Evolutionary conservation across 1,140 invertebrate genomes (phyloP).

Genomic region (Drosophila erecta): DNA sequence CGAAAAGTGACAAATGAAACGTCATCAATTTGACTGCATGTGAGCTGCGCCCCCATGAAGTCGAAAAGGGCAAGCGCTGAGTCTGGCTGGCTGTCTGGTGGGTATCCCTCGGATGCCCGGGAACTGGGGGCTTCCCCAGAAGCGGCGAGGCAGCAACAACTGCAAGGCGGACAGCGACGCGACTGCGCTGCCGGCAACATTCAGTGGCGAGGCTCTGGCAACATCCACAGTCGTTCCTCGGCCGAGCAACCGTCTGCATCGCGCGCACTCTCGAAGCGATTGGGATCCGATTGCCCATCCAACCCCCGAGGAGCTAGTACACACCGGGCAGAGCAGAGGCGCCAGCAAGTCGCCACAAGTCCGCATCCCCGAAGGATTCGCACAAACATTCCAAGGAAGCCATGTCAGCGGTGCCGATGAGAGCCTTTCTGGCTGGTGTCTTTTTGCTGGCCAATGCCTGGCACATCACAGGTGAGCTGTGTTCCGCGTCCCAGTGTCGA

Average conservation of each 20-base stretch:
- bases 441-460: constrained; percentile 66
- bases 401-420: constrained; percentile 58
- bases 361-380: constrained; percentile 43
- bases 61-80: constrained; percentile 10
- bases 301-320: constrained; percentile 37
- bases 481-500: constrained; percentile 19
- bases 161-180: constrained; percentile 9
- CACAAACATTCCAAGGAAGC: constrained; percentile 48
- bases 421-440: constrained; percentile 59
- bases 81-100: constrained; percentile 38
- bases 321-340: constrained; percentile 47
- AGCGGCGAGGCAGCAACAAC: constrained; percentile 1
- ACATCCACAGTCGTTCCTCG: constrained; percentile 66
- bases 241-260: constrained; percentile 75
- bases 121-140: constrained; percentile 56
- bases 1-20: constrained; percentile 10
- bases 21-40: constrained; percentile 36
- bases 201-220: constrained; percentile 25
- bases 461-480: constrained; percentile 66
- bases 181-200: constrained; percentile 23
- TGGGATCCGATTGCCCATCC: constrained; percentile 3
- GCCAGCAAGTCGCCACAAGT: constrained; percentile 55
- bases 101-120: not conserved
- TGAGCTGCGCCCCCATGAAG: not conserved
- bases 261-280: constrained; percentile 56